Evolutionary conservation across 2,113 vertebrate species (phyloP).

Genomic region (Sitta europaea): DNA sequence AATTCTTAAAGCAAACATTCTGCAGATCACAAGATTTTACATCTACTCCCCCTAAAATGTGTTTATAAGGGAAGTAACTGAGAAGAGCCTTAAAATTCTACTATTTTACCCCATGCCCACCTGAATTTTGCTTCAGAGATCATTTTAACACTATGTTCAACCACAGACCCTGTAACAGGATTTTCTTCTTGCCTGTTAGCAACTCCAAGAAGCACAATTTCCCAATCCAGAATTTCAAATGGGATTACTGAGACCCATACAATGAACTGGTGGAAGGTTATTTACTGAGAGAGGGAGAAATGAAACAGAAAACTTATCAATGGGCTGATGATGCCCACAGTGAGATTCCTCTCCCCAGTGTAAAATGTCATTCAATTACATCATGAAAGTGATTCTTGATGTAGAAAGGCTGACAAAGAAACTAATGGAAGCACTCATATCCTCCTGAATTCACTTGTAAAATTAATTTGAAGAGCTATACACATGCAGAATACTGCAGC

Average conservation of each 20-base stretch:
- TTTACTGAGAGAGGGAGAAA: neutral
- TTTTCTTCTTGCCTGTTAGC: neutral
- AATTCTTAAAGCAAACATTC: slow-evolving; percentile 39
- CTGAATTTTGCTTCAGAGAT: slow-evolving; percentile 28
- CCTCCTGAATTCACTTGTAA: neutral
- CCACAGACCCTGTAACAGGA: neutral
- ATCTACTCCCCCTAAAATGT: slow-evolving; percentile 37
- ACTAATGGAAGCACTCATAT: neutral
- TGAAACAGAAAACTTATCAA: neutral
- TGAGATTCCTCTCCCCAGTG: neutral
- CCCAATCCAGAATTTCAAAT: neutral
- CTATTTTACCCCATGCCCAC: neutral
- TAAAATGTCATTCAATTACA: neutral
- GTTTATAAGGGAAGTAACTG: slow-evolving; percentile 39
- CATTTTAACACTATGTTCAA: neutral
- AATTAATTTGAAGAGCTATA: neutral
- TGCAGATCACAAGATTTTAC: slow-evolving; percentile 58
- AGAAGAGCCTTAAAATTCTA: slow-evolving; percentile 30
- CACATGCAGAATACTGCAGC: neutral
- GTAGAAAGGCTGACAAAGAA: neutral
- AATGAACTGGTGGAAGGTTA: neutral
- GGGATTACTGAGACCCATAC: neutral
- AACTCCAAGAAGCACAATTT: neutral
- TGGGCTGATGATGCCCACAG: neutral
- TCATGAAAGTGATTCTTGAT: neutral